Evolutionary conservation across 2,888 invertebrate genomes (phyloP).

Genomic region (Amphimallon solstitiale): DNA sequence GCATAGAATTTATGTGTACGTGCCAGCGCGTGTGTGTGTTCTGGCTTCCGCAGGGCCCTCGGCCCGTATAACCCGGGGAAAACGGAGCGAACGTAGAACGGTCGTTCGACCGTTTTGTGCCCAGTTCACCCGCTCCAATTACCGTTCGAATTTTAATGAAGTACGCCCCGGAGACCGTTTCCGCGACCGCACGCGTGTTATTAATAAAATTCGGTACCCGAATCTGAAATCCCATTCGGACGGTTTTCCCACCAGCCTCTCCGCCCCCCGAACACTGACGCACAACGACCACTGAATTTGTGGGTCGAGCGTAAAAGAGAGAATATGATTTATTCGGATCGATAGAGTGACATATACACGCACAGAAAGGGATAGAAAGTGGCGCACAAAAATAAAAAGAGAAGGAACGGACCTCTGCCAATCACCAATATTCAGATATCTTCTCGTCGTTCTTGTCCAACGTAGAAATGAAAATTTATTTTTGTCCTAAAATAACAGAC

Average conservation of each 20-base stretch:
- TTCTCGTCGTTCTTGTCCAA: background rate
- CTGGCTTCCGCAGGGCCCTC: conserved; percentile 9
- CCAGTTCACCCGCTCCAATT: conserved; percentile 20
- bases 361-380: background rate
- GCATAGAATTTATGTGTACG: background rate
- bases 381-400: no score
- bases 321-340: conserved; percentile 25
- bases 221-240: conserved; percentile 35
- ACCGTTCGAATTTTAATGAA: conserved; percentile 35
- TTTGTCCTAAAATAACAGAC: conserved; percentile 18
- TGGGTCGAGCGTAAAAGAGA: background rate
- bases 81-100: conserved; percentile 1
- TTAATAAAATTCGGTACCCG: conserved; percentile 37
- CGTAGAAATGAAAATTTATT: background rate
- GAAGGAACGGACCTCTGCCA: background rate
- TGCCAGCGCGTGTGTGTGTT: background rate
- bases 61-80: background rate
- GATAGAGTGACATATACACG: conserved; percentile 12
- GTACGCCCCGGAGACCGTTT: conserved; percentile 27
- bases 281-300: background rate
- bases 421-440: background rate
- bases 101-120: background rate
- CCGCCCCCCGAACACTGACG: no score
- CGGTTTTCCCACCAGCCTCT: background rate
- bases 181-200: conserved; percentile 26